Percentiles rank a stretch among this genome's conserved stretches.
These are phyloP conservation scores for Siniperca undulata DNA, from an alignment of 2,797 vertebrate genomes.

Conservation along the genomic window DNA sequence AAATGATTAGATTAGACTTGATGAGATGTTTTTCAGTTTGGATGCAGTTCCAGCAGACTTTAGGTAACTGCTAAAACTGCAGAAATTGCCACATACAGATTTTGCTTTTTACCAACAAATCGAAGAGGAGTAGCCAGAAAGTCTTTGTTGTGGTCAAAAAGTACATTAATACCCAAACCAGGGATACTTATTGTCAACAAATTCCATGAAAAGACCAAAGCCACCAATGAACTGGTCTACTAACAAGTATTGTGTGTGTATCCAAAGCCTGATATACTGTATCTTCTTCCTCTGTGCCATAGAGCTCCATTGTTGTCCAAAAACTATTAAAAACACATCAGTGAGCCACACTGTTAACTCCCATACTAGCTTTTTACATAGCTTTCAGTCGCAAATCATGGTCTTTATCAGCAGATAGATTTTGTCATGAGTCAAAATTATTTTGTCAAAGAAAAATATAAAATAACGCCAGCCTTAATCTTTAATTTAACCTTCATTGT, in stretches of 20 bases:
- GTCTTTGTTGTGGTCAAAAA: not conserved
- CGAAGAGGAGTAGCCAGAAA: not conserved
- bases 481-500: not conserved
- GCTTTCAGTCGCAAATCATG: not conserved
- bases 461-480: not conserved
- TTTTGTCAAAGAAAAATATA: not conserved
- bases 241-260: too few relatives aligned
- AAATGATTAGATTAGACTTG: slow-evolving; percentile 34
- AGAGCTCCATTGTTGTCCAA: not conserved
- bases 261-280: not conserved
- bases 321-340: not conserved
- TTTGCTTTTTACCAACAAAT: not conserved
- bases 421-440: not conserved
- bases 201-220: not conserved
- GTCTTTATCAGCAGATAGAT: not conserved
- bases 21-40: slow-evolving; percentile 22
- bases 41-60: not conserved
- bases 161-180: not conserved
- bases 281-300: not conserved
- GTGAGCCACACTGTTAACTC: not conserved
- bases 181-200: not conserved
- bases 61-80: not conserved
- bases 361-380: not conserved
- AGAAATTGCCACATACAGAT: not conserved
- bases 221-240: too few relatives aligned